A percentile compares a stretch with the other conserved stretches of the same genome.
These are phyloP conservation scores for Drosophila pseudoobscura DNA, from an alignment of 1,140 invertebrate species.

Conservation along the genomic window DNA sequence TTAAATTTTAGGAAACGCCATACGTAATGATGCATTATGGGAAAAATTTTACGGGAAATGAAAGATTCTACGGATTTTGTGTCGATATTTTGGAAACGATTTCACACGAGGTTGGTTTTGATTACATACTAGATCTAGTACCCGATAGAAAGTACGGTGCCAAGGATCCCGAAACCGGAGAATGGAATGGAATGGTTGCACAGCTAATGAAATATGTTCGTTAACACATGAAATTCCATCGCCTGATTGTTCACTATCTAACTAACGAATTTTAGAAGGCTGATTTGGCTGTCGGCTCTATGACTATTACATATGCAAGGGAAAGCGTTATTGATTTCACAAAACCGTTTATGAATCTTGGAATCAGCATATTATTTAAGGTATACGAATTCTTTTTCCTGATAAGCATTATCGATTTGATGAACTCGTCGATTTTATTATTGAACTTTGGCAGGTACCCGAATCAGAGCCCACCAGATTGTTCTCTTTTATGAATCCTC, in stretches of 20 bases:
- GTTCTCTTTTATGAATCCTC: conserved; percentile 97
- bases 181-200: conserved; percentile 96
- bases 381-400: conserved; percentile 83
- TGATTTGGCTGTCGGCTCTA: conserved; percentile 94
- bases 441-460: conserved; percentile 87
- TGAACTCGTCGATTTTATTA: not conserved
- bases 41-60: conserved; percentile 93
- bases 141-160: conserved; percentile 97
- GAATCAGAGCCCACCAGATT: conserved; percentile 94
- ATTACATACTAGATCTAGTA: conserved; percentile 94
- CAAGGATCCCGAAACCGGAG: conserved; percentile 92
- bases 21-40: conserved; percentile 97
- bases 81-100: conserved; percentile 96
- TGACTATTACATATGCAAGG: conserved; percentile 96
- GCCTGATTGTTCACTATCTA: not conserved
- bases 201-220: conserved; percentile 81
- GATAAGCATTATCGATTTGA: not conserved
- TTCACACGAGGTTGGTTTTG: conserved; percentile 94
- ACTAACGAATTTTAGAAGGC: conserved; percentile 85
- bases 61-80: conserved; percentile 97
- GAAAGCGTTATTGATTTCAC: conserved; percentile 97
- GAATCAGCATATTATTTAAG: conserved; percentile 94
- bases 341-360: conserved; percentile 95
- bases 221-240: not conserved
- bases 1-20: conserved; percentile 90